Conservation (phyloP, 2,888 invertebrate genomes). For the Parnassius smintheus region DNA sequence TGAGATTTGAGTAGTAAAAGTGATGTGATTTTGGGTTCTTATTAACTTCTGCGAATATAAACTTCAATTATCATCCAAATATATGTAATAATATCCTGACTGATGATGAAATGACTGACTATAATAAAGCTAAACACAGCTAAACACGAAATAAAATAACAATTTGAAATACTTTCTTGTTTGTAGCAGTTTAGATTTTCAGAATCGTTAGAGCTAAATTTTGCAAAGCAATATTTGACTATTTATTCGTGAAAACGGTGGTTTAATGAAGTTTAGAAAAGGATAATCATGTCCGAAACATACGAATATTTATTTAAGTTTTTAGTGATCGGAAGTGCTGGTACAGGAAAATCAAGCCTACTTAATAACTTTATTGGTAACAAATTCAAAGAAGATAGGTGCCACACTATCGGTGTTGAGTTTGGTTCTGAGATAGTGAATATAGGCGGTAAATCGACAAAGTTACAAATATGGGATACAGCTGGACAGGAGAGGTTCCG, state of each 20-base stretch:
- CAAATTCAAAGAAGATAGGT: slow-evolving; percentile 92
- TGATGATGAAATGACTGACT: too few relatives aligned
- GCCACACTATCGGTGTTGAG: slow-evolving; percentile 92
- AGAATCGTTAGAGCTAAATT: too few relatives aligned
- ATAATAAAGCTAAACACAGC: too few relatives aligned
- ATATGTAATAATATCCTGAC: too few relatives aligned
- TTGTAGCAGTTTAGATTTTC: too few relatives aligned
- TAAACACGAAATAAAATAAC: too few relatives aligned
- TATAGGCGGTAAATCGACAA: slow-evolving; percentile 90
- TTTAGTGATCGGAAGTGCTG: slow-evolving; percentile 91
- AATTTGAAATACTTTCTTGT: too few relatives aligned
- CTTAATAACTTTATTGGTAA: slow-evolving; percentile 92
- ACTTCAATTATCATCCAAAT: too few relatives aligned
- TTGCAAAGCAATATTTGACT: too few relatives aligned
- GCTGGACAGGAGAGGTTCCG: slow-evolving; percentile 99
- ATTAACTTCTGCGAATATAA: too few relatives aligned
- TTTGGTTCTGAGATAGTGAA: slow-evolving; percentile 93
- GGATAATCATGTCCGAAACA: slow-evolving; percentile 23
- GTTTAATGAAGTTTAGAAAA: not conserved
- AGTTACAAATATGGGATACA: slow-evolving; percentile 92
- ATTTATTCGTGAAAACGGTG: not conserved
- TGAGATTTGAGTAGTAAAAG: too few relatives aligned
- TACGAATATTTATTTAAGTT: slow-evolving; percentile 90
- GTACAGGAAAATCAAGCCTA: slow-evolving; percentile 91
- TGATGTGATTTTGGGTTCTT: too few relatives aligned